Percentiles rank a stretch among this genome's conserved stretches.
Conservation (phyloP, 2,797 vertebrate species). For the Intellagama lesueurii region DNA sequence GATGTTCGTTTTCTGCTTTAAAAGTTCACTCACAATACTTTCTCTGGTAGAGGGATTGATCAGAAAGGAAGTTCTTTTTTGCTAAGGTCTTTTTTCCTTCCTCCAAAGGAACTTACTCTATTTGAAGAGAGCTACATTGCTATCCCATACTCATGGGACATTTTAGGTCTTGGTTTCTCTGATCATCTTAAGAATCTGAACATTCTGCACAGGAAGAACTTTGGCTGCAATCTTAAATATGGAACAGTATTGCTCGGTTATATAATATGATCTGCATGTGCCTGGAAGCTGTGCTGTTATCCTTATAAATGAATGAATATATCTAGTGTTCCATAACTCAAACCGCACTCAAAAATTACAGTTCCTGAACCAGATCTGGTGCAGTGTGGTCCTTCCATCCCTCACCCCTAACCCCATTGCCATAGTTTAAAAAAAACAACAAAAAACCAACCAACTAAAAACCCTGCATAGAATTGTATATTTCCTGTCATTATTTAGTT, state of each 20-base stretch:
- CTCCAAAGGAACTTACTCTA: not conserved
- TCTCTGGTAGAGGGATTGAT: not conserved
- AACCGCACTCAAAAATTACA: not conserved
- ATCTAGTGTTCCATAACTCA: not conserved
- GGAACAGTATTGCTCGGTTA: not conserved
- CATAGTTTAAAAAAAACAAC: not conserved
- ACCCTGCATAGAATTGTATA: not conserved
- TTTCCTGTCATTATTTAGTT: conserved; percentile 42
- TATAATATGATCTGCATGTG: not conserved
- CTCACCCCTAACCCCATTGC: not conserved
- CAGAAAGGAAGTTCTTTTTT: not conserved
- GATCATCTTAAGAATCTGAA: not conserved
- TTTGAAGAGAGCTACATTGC: not conserved
- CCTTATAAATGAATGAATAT: conserved; percentile 27
- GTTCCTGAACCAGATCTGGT: conserved; percentile 9
- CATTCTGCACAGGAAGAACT: not conserved
- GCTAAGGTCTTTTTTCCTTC: not conserved
- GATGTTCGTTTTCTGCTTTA: not conserved
- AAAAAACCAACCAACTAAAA: not conserved
- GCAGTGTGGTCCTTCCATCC: conserved; percentile 17
- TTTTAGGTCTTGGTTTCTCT: not conserved
- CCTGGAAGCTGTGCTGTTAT: not conserved
- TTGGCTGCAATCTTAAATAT: not conserved
- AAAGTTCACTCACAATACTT: too few species aligned
- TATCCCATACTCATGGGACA: not conserved